These are phyloP conservation scores for Meandrina meandrites DNA, from an alignment of 92 coral and sea anemone species.

Conservation along the genomic window DNA sequence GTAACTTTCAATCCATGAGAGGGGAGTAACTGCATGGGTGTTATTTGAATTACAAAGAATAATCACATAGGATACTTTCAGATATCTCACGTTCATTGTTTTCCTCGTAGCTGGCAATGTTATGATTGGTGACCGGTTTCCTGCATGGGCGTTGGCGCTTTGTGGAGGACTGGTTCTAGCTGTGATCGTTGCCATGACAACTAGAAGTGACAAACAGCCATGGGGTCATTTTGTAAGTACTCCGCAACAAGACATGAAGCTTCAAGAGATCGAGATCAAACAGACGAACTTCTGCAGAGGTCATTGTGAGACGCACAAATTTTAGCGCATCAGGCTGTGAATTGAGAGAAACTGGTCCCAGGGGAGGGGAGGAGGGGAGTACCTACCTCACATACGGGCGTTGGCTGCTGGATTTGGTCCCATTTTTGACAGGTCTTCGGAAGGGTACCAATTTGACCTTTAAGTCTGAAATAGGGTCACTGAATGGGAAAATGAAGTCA, in stretches of 20 bases:
- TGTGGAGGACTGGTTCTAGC: constrained; percentile 76
- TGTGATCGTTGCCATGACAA: constrained; percentile 72
- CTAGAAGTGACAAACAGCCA: constrained; percentile 69
- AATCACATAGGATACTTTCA: background rate
- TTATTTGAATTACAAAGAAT: background rate
- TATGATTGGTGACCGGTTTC: constrained; percentile 71
- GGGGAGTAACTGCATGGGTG: background rate
- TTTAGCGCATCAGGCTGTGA: background rate
- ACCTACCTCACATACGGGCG: no score
- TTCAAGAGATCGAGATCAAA: background rate
- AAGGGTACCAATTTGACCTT: no score
- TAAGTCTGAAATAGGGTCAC: no score
- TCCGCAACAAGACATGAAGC: background rate
- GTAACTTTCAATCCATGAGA: background rate
- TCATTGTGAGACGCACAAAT: background rate
- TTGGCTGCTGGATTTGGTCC: no score
- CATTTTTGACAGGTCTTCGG: no score
- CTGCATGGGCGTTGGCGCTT: constrained; percentile 80
- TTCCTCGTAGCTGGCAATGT: constrained; percentile 41
- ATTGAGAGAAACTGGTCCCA: background rate
- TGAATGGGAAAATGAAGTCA: no score
- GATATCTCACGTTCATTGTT: no score
- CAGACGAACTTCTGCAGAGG: background rate
- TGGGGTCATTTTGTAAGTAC: constrained; percentile 77
- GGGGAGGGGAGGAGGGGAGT: no score